Evolutionary conservation across 2,797 vertebrate genomes (phyloP), one percentile per base, ranked within the genome.

Genomic region (Sardinella longiceps): DNA sequence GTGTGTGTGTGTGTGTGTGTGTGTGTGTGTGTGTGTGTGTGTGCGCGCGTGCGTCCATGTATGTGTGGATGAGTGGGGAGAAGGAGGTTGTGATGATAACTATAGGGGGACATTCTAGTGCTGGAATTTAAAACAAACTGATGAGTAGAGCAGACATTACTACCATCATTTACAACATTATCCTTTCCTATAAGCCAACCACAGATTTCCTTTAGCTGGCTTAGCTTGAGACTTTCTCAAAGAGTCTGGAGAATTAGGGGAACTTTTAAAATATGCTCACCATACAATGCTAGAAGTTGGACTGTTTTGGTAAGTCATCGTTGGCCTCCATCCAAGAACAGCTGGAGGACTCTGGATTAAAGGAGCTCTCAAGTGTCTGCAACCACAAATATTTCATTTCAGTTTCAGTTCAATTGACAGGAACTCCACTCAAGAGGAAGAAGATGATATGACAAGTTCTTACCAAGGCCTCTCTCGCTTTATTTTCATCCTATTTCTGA

Each of bases 291-390:
- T 18, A 15, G 66, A 39, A 74, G 33, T 74, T 74, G 30, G 33
- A 74, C 14, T 74, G 33, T 39, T 20, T 39, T 37, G 30, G 33
- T 20, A 60, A 60, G 7, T 60, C 56, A 60, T 25, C 56, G 25
- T 60, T 60, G 56, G 56, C 23, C n/a, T 60, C 56, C n/a, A 25
- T 60, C 56, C 56, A 60, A 53, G 51, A 53, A 60, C 56, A 60
- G 56, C n/a, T 25, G 56, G 23, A 60, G 56, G 56, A 60, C n/a
- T 25, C 56, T 60, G 23, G 56, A 60, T 60, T 60, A 25, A n/a
- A 25, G 56, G n/a, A 60, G n/a, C 56, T 20, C 51, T 53, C 2
- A 53, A 20, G 23, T n/a, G 56, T 60, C 56, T 60, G n/a, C 9
- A 10, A 7, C 51, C 51, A 53, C 51, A 53, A 53, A 53, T 23